Conservation (phyloP, 2,888 invertebrate genomes). For the Heliconius ethilla region DNA sequence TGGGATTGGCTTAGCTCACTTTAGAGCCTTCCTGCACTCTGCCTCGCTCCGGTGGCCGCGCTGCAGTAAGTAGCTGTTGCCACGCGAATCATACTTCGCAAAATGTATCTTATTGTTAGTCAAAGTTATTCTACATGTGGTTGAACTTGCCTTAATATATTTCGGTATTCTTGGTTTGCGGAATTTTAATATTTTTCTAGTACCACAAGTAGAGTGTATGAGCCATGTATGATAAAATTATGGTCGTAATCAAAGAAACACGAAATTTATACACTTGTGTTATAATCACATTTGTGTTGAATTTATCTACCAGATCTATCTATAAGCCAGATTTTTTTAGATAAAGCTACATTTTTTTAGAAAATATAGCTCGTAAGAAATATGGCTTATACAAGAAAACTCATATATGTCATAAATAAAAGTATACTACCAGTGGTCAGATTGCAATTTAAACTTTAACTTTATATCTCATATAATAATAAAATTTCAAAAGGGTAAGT, state of each 20-base stretch:
- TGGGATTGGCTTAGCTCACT: conserved; percentile 64
- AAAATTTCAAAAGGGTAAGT: conserved; percentile 19
- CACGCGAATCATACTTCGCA: conserved; percentile 33
- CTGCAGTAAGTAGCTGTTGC: conserved; percentile 45
- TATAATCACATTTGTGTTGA: too few species aligned
- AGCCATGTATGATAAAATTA: neutral
- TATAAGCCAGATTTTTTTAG: too few species aligned
- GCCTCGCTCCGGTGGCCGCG: conserved; percentile 49
- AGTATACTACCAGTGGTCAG: conserved; percentile 38
- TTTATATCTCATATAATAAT: conserved; percentile 21
- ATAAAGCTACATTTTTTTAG: neutral
- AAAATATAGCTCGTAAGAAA: neutral
- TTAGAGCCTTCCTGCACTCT: conserved; percentile 65
- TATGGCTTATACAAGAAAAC: neutral
- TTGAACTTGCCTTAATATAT: neutral
- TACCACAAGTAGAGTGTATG: neutral
- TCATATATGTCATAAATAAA: conserved; percentile 11
- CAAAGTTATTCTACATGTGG: conserved; percentile 14
- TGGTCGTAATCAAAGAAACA: neutral
- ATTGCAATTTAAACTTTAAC: conserved; percentile 34
- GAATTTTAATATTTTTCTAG: neutral
- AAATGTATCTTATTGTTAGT: conserved; percentile 28
- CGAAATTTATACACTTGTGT: neutral
- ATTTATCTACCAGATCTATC: too few species aligned
- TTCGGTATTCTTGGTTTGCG: neutral